phyloP scores from a whole-genome alignment of 2,888 invertebrate species.

The Nomada ruficornis region DNA sequence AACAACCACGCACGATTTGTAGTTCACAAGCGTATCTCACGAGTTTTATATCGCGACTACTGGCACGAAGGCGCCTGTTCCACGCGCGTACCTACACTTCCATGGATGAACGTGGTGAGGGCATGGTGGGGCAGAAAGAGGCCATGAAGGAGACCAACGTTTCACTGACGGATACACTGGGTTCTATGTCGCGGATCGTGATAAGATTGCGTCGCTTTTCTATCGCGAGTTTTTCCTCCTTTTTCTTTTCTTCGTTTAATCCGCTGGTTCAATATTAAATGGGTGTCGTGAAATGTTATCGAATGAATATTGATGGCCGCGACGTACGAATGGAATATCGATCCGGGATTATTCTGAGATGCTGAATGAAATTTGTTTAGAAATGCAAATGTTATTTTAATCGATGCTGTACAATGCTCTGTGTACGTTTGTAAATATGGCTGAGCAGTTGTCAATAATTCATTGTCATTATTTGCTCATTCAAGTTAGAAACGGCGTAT shows the following conservation, averaged over 20 bases:
- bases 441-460: conserved; percentile 23
- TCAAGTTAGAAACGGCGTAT: neutral
- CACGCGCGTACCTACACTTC: conserved; percentile 73
- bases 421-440: neutral
- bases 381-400: neutral
- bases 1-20: conserved; percentile 41
- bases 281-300: too few species aligned
- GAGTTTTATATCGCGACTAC: conserved; percentile 80
- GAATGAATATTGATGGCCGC: too few species aligned
- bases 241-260: too few species aligned
- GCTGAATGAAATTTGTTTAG: neutral
- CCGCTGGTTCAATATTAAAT: too few species aligned
- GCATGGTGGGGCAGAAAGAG: conserved; percentile 63
- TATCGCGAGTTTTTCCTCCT: neutral
- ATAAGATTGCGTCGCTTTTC: neutral
- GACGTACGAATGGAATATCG: too few species aligned
- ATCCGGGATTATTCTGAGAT: too few species aligned
- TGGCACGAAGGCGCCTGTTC: conserved; percentile 70
- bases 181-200: neutral
- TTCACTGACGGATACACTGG: conserved; percentile 50
- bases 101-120: conserved; percentile 57
- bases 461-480: conserved; percentile 2
- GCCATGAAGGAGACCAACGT: conserved; percentile 58
- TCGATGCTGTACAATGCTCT: neutral
- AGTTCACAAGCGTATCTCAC: conserved; percentile 47